These are phyloP conservation scores for Caenorhabditis sp. DNA, from an alignment of 2,888 invertebrate species.

Conservation along the genomic window DNA sequence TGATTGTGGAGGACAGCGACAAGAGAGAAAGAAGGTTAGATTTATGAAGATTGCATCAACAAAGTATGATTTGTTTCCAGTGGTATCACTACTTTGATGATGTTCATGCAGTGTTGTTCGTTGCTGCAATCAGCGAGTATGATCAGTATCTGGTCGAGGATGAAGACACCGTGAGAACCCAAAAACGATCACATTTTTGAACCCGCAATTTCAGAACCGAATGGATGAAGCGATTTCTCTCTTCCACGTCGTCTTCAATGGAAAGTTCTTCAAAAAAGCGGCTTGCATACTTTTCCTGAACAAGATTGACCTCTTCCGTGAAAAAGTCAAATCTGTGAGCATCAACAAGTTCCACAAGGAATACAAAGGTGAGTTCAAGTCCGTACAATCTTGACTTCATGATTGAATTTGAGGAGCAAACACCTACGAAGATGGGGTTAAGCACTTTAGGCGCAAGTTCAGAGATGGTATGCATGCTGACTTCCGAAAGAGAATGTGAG, in stretches of 20 bases:
- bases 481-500: constrained; percentile 44
- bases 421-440: constrained; percentile 70
- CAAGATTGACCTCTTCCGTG: constrained; percentile 81
- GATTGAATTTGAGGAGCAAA: constrained; percentile 69
- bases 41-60: neutral
- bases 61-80: constrained; percentile 44
- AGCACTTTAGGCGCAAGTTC: constrained; percentile 71
- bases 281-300: constrained; percentile 82
- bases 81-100: constrained; percentile 81
- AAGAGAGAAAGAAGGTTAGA: constrained; percentile 75
- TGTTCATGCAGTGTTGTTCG: constrained; percentile 78
- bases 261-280: constrained; percentile 74
- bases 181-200: neutral
- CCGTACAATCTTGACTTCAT: neutral
- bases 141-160: constrained; percentile 79
- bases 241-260: constrained; percentile 74
- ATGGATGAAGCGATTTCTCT: constrained; percentile 79
- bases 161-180: constrained; percentile 68
- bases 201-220: constrained; percentile 76
- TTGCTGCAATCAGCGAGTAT: constrained; percentile 79
- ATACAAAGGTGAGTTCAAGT: constrained; percentile 69
- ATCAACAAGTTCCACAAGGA: constrained; percentile 71
- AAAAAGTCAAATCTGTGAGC: constrained; percentile 75
- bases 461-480: constrained; percentile 51
- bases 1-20: constrained; percentile 81